These are phyloP conservation scores for Hemiscyllium ocellatum DNA, from an alignment of 2,113 vertebrate species.

Conservation along the genomic window DNA sequence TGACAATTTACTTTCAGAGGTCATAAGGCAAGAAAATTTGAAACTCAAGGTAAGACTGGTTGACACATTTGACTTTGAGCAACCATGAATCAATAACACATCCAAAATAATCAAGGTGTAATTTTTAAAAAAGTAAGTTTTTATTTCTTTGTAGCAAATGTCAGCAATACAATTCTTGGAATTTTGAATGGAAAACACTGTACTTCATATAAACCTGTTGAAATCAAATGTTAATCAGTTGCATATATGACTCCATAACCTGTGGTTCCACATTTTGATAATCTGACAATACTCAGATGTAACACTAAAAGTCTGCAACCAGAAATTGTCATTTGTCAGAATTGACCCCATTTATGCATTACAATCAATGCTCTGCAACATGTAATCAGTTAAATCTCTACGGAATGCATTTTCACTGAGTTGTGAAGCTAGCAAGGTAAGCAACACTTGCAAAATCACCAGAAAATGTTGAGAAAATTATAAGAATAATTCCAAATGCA, in stretches of 20 bases:
- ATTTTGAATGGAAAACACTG: background rate
- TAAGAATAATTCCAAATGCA: constrained; percentile 16
- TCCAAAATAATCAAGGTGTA: background rate
- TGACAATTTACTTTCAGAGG: background rate
- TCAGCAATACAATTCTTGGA: background rate
- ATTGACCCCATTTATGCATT: background rate
- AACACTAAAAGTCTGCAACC: background rate
- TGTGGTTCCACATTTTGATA: background rate
- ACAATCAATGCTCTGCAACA: background rate
- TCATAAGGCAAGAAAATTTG: background rate
- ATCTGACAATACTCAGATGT: background rate
- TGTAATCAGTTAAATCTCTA: background rate
- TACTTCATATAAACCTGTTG: background rate
- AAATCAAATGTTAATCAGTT: background rate
- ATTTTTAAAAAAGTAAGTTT: background rate
- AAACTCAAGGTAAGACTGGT: background rate
- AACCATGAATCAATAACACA: background rate
- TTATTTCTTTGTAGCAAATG: background rate
- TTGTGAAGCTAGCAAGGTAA: background rate
- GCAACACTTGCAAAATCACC: background rate
- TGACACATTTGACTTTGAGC: background rate
- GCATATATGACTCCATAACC: background rate
- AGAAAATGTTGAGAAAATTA: background rate
- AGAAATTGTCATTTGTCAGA: background rate
- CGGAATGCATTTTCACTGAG: background rate